Percentiles rank a stretch among this genome's conserved stretches.
Evolutionary conservation across 2,797 vertebrate species (phyloP).

Genomic region (Pempheris klunzingeri): DNA sequence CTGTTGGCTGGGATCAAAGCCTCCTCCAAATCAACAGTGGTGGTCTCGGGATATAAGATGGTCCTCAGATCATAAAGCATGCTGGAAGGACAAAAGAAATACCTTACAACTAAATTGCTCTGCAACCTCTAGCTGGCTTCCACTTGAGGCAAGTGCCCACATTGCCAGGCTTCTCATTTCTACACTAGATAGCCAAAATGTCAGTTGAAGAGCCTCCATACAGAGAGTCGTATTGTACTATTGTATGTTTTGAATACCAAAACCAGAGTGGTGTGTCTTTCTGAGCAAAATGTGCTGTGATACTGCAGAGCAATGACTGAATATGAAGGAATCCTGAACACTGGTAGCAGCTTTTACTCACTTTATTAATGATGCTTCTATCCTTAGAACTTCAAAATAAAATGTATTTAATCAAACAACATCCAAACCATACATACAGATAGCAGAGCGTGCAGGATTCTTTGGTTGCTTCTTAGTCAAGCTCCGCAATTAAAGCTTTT

Average conservation of each 20-base stretch:
- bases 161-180: background rate
- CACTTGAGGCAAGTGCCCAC: background rate
- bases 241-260: background rate
- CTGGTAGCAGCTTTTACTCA: background rate
- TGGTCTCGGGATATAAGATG: conserved; percentile 53
- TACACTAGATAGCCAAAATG: background rate
- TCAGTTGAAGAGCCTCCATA: background rate
- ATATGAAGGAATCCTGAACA: background rate
- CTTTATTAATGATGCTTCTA: background rate
- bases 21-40: conserved; percentile 24
- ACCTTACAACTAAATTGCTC: background rate
- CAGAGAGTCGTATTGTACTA: background rate
- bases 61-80: conserved; percentile 37
- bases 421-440: background rate
- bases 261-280: background rate
- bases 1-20: conserved; percentile 59
- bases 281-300: background rate
- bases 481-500: background rate
- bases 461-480: background rate
- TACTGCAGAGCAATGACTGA: background rate
- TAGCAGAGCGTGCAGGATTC: background rate
- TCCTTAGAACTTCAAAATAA: no score
- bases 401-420: background rate
- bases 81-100: conserved; percentile 16
- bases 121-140: background rate